These are phyloP conservation scores for Platysteira castanea DNA, from an alignment of 2,113 vertebrate genomes.

Conservation along the genomic window DNA sequence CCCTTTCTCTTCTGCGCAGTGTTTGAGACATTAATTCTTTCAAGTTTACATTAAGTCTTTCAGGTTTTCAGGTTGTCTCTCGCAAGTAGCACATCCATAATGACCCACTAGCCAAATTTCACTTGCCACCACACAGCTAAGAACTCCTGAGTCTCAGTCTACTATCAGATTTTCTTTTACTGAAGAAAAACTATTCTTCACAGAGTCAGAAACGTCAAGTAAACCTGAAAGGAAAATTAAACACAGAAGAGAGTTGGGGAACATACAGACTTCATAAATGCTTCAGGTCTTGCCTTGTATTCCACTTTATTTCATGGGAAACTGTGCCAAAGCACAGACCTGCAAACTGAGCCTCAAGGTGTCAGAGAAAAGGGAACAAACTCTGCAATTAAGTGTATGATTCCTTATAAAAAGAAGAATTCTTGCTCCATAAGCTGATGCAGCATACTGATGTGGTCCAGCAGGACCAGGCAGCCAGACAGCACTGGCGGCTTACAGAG, in stretches of 20 bases:
- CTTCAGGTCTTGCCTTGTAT: background rate
- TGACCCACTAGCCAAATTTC: background rate
- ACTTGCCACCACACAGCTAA: background rate
- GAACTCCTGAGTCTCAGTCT: background rate
- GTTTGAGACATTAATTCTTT: background rate
- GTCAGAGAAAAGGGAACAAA: background rate
- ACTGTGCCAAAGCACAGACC: background rate
- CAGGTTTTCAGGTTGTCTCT: background rate
- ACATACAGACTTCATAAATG: background rate
- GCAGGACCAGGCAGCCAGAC: background rate
- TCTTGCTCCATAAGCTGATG: background rate
- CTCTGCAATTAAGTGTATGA: background rate
- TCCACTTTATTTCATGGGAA: conserved; percentile 9
- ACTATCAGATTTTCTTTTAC: background rate
- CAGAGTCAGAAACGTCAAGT: conserved; percentile 11
- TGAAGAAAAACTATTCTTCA: background rate
- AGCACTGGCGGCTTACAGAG: background rate
- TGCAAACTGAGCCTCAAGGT: background rate
- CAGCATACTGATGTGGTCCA: background rate
- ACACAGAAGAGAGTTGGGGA: background rate
- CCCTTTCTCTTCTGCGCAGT: background rate
- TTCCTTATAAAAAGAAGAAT: background rate
- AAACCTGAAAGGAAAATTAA: background rate
- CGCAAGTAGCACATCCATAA: background rate
- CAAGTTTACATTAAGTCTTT: background rate